phyloP scores from a whole-genome alignment of 2,797 vertebrate genomes.

The Sebastes wilsoni region DNA sequence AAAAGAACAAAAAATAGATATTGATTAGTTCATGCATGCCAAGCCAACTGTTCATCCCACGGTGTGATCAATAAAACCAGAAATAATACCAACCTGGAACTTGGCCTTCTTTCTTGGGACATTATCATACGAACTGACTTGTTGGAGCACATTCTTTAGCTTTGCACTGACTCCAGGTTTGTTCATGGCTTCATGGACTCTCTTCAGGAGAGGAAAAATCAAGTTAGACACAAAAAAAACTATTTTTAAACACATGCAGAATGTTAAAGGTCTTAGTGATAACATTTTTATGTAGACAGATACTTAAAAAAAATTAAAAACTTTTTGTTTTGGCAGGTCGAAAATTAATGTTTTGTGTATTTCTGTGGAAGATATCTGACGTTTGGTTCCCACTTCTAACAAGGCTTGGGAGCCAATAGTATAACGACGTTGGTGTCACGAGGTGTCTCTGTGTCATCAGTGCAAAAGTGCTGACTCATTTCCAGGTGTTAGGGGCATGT shows the following conservation, averaged over 20 bases:
- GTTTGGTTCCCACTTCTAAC: too few relatives aligned
- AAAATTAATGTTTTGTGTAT: too few relatives aligned
- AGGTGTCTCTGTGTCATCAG: too few relatives aligned
- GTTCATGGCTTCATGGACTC: conserved; percentile 88
- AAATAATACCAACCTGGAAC: conserved; percentile 87
- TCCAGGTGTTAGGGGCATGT: too few relatives aligned
- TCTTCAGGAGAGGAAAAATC: conserved; percentile 74
- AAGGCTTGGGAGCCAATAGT: too few relatives aligned
- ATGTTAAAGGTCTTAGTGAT: too few relatives aligned
- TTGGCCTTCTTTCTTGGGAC: conserved; percentile 94
- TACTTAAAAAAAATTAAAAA: too few relatives aligned
- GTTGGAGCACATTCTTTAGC: conserved; percentile 87
- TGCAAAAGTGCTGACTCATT: too few relatives aligned
- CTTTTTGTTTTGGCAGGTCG: too few relatives aligned
- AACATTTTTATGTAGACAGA: too few relatives aligned
- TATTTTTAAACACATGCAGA: not conserved
- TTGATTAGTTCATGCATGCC: not conserved
- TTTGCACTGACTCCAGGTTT: conserved; percentile 86
- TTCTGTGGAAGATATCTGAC: too few relatives aligned
- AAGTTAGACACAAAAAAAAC: not conserved
- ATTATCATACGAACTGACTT: conserved; percentile 90
- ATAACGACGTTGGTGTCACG: too few relatives aligned
- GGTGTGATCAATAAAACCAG: not conserved
- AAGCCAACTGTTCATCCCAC: not conserved
- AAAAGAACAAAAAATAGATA: not conserved